Conservation (phyloP, 2,113 vertebrate species). For the Oreochromis niloticus region DNA sequence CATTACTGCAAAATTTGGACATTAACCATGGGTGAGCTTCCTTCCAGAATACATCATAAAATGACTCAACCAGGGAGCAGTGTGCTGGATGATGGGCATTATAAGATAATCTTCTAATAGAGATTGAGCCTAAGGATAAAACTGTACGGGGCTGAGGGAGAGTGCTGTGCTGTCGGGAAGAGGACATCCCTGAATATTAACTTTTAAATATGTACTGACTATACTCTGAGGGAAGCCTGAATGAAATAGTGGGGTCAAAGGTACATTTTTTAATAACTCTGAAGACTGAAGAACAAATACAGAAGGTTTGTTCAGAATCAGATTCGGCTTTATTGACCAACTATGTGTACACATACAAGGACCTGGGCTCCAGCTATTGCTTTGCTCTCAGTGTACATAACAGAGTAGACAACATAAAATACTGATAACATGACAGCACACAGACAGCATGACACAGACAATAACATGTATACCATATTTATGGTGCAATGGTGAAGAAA, state of each 20-base stretch:
- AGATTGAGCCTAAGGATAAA: conserved; percentile 4
- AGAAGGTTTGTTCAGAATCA: neutral
- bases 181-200: neutral
- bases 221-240: neutral
- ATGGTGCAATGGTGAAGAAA: neutral
- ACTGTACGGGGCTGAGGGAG: neutral
- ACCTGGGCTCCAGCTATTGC: neutral
- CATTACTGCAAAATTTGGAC: conserved; percentile 35
- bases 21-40: conserved; percentile 17
- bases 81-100: conserved; percentile 7
- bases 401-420: neutral
- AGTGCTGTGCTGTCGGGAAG: neutral
- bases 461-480: neutral
- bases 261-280: neutral
- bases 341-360: neutral
- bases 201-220: neutral
- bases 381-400: neutral
- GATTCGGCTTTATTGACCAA: neutral
- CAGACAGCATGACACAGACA: neutral
- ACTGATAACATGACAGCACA: neutral
- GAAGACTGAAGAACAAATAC: neutral
- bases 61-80: neutral
- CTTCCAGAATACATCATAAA: conserved; percentile 30
- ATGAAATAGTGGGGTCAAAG: neutral
- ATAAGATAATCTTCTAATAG: conserved; percentile 25